Base-by-base conservation (phyloP, 1,140 invertebrate species). In the Lordiphosa stackelbergi region DNA sequence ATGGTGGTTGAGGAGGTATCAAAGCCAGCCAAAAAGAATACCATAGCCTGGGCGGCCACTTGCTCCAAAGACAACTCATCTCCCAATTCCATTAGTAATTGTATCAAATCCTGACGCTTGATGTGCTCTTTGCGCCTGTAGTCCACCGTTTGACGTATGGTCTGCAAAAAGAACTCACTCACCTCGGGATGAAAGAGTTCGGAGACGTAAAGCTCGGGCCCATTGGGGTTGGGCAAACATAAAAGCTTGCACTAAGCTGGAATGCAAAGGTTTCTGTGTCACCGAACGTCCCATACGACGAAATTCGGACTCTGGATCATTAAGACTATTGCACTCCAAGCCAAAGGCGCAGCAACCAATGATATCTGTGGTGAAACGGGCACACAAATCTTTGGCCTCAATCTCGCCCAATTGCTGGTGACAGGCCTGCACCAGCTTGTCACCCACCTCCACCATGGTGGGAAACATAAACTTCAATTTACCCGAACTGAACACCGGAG, bases 1-100 rank as follows among this genome's bases (percentile, higher is more conserved):
- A 93, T 88, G 0, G 90, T 88, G 1, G 89, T 89, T 5, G 92
- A 89, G 16, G 91, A 90, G 0, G 92, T 92, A 34, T 94, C 93
- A 66, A 91, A 93, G 11, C 92, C 92, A 35, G 91, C 92, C n/a
- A 92, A 42, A 53, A 92, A 89, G 47, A 89, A 89, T 2, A 85
- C 48, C 42, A 88, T 70, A 0, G 75, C 87, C n/a, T 89, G 88
- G 8, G 85, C 65, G 0, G 75, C 64, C 34, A 88, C 86, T 49
- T 89, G 78, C 8, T 87, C 73, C 0, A 73, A 52, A 9, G 66
- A 69, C 2, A 85, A 42, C 3, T 69, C 53, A 8, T 12, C 73
- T 1, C 73, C 87, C 53, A 91, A 85, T 46, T 90, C 89, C 34
- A 91, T 87, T 11, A 92, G 59, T 11, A 91, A 65, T 72, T 92